phyloP scores from a whole-genome alignment of 2,113 vertebrate species.

The Eptesicus fuscus region DNA sequence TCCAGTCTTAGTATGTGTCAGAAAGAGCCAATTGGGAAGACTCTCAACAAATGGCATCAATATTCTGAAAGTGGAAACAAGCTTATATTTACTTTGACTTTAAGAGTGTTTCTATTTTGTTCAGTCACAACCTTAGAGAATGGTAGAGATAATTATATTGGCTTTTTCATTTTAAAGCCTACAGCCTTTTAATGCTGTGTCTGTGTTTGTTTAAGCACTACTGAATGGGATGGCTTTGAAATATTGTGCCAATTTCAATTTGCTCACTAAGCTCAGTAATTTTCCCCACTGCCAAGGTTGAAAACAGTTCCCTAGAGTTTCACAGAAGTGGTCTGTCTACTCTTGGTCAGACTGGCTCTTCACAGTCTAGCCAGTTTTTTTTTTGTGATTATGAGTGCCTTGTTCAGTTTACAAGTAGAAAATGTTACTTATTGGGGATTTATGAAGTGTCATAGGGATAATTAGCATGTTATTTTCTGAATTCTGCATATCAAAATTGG shows the following conservation, averaged over 20 bases:
- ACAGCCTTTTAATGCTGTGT: neutral
- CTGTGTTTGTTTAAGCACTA: neutral
- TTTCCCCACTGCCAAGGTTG: neutral
- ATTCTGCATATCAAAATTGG: neutral
- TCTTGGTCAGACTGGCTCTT: neutral
- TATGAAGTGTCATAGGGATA: neutral
- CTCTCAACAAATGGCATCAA: conserved; percentile 28
- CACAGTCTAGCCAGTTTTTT: neutral
- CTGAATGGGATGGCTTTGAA: neutral
- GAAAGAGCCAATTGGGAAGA: neutral
- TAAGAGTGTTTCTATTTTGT: conserved; percentile 17
- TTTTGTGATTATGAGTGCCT: neutral
- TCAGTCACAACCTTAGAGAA: conserved; percentile 24
- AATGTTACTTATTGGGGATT: neutral
- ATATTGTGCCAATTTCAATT: neutral
- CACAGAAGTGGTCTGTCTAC: neutral
- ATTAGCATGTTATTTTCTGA: neutral
- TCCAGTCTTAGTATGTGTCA: neutral
- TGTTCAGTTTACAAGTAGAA: neutral
- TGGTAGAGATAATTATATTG: neutral
- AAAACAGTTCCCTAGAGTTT: neutral
- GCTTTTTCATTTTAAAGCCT: neutral
- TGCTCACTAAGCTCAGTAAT: neutral
- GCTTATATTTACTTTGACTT: conserved; percentile 28
- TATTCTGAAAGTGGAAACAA: conserved; percentile 10